Base-by-base conservation (phyloP, 2,888 invertebrate species). In the Sclerodermus sp. region DNA sequence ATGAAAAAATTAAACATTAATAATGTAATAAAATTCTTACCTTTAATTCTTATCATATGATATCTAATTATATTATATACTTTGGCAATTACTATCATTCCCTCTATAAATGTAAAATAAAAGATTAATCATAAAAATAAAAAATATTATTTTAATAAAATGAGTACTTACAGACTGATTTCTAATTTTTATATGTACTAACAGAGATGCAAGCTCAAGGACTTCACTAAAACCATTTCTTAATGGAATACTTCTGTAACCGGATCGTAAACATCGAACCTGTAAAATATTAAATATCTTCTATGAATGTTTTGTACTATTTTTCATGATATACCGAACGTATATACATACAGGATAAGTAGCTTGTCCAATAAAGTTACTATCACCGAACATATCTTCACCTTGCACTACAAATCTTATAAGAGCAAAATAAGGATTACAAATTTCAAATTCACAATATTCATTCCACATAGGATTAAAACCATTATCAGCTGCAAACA, bases 301-400 rank as follows among this genome's bases (percentile, higher is more conserved):
- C 37, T 13, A 42, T 14, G 13, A 31, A 6, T 30, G 23, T 50
- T 18, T 46, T 30, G 34, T 17, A 41, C 12, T 29, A 34, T 30
- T 30, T 10, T 30, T 30, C 30, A 34, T 4, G 10, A 34, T 4
- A 34, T 4, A 51, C 15, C n/a, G 47, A 46, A 49, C 10, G 9
- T 74, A 61, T 54, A 72, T 73, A 74, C 80, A 79, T 64, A 96
- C 83, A 0, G 97, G 95, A 80, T 88, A 96, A 10, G 93, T 93
- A 36, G 94, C 93, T 80, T 99, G 98, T 0, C 97, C 97, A 54
- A 97, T 90, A 77, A 97, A 96, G 81, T 96, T 96, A 10, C 89
- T 91, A 70, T 97, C 97, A 0, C 96, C 96, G 79, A 99, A 98
- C 82, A 96, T 92, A 74, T 99, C 98, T 77, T 96, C 96, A 78